Conservation (phyloP, 2,797 vertebrate genomes). For the Anisognathus igniventris region DNA sequence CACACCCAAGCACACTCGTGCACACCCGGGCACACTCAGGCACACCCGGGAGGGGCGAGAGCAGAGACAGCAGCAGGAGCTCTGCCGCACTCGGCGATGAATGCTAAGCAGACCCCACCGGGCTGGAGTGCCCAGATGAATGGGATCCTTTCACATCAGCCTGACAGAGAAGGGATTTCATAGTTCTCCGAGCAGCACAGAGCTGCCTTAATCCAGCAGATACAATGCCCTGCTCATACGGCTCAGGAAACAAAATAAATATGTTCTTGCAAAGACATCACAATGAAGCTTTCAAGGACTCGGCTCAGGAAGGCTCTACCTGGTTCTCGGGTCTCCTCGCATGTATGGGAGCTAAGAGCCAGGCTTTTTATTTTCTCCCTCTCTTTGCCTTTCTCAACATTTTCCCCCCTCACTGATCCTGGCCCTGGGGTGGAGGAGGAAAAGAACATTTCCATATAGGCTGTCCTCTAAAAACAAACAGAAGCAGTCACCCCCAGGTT, state of each 20-base stretch:
- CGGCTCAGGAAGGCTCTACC: slow-evolving; percentile 11
- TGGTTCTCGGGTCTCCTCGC: background rate
- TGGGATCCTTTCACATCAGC: slow-evolving; percentile 63
- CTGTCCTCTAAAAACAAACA: background rate
- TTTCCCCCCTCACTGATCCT: background rate
- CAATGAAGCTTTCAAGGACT: slow-evolving; percentile 64
- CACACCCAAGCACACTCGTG: too few species aligned
- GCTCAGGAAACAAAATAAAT: slow-evolving; percentile 72
- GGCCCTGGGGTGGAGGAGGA: background rate
- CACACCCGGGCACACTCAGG: accelerated
- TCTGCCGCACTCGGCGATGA: slow-evolving; percentile 8
- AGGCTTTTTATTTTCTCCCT: background rate
- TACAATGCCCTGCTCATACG: slow-evolving; percentile 69
- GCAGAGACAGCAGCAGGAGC: slow-evolving; percentile 12
- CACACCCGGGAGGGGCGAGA: background rate
- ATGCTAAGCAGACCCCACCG: slow-evolving; percentile 56
- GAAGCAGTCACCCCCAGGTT: background rate
- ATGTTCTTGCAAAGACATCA: slow-evolving; percentile 53
- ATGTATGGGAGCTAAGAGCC: background rate
- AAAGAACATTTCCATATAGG: background rate
- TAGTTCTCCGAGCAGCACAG: slow-evolving; percentile 57
- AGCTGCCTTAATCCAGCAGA: slow-evolving; percentile 55
- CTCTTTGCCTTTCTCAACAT: background rate
- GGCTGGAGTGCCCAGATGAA: slow-evolving; percentile 54
- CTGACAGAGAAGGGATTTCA: slow-evolving; percentile 56